These are phyloP conservation scores for Drosophila buzzatii DNA, from an alignment of 2,888 invertebrate species.

Conservation along the genomic window DNA sequence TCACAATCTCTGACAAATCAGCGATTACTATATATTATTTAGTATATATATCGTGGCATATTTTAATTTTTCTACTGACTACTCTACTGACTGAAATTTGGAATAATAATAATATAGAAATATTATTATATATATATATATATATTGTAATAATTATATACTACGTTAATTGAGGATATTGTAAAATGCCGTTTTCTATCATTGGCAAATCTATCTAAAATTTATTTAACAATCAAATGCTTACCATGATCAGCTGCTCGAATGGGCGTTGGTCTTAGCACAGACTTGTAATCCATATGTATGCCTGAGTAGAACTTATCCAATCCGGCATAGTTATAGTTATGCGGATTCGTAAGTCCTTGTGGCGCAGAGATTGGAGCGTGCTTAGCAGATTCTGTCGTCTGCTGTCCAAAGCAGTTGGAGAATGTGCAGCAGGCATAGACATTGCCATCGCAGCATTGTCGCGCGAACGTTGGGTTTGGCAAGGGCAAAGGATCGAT, in stretches of 20 bases:
- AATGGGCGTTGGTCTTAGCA: conserved; percentile 82
- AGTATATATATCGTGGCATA: no score
- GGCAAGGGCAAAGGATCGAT: conserved; percentile 23
- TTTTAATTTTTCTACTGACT: no score
- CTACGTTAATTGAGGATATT: no score
- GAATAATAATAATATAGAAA: no score
- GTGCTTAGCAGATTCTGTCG: conserved; percentile 51
- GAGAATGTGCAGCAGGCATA: conserved; percentile 76
- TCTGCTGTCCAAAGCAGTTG: conserved; percentile 63
- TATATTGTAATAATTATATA: no score
- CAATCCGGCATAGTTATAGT: conserved; percentile 54
- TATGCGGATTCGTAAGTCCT: conserved; percentile 12
- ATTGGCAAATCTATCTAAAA: background rate
- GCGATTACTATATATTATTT: no score
- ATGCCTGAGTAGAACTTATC: conserved; percentile 66
- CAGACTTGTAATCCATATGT: conserved; percentile 80
- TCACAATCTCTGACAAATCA: no score
- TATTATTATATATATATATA: no score
- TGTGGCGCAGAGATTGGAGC: conserved; percentile 22
- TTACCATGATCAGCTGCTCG: conserved; percentile 81
- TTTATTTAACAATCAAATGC: conserved; percentile 1
- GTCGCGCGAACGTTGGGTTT: conserved; percentile 16
- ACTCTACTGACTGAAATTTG: no score
- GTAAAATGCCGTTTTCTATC: no score
- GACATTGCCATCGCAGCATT: conserved; percentile 70